Conservation (phyloP, 2,113 vertebrate species). For the Campylorhamphus procurvoides region DNA sequence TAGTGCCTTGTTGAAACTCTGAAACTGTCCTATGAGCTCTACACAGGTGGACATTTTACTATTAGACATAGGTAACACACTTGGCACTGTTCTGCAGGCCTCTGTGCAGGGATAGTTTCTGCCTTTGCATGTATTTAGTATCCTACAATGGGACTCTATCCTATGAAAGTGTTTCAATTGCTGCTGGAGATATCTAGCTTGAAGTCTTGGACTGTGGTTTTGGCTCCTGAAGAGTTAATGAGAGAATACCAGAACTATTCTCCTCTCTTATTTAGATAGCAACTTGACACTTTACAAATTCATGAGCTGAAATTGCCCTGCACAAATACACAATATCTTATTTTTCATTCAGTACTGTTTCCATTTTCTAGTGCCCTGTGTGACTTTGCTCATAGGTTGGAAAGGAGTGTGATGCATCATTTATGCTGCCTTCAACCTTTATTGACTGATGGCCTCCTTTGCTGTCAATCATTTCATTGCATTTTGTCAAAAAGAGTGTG, state of each 20-base stretch:
- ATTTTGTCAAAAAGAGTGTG: constrained; percentile 40
- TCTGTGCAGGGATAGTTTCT: not conserved
- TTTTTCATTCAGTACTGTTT: constrained; percentile 53
- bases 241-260: not conserved
- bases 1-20: not conserved
- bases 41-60: not conserved
- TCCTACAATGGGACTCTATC: not conserved
- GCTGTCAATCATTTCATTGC: constrained; percentile 41
- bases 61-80: not conserved
- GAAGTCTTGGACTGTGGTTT: not conserved
- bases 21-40: not conserved
- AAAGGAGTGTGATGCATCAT: constrained; percentile 51
- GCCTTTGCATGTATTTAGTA: not conserved
- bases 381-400: constrained; percentile 55
- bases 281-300: constrained; percentile 44
- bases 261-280: constrained; percentile 21
- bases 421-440: constrained; percentile 59
- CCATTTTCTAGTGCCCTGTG: constrained; percentile 17
- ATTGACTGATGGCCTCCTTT: constrained; percentile 48
- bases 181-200: not conserved
- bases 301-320: constrained; percentile 27
- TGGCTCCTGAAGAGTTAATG: constrained; percentile 11
- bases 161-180: not conserved
- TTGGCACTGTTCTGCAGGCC: not conserved
- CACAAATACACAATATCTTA: not conserved